A percentile compares a stretch with the other conserved stretches of the same genome.
phyloP scores from a whole-genome alignment of 2,888 invertebrate species.

The Spodoptera littoralis region DNA sequence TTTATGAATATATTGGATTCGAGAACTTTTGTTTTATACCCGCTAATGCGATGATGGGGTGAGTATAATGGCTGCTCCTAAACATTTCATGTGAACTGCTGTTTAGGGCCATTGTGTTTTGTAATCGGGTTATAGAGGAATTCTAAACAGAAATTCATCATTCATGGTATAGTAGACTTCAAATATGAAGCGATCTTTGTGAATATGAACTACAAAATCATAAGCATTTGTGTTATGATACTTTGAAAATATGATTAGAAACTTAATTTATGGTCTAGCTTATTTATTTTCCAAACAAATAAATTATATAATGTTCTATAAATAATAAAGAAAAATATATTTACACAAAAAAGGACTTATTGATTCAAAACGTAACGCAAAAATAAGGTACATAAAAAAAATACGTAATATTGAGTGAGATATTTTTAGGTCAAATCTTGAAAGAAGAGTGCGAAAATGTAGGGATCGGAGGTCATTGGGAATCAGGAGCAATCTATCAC shows the following conservation, averaged over 20 bases:
- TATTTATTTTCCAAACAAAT: too few species aligned
- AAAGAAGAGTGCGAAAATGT: slow-evolving; percentile 33
- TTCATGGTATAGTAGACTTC: too few species aligned
- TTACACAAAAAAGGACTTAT: too few species aligned
- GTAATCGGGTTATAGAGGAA: not conserved
- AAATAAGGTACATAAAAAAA: not conserved
- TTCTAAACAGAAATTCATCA: not conserved
- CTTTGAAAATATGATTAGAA: too few species aligned
- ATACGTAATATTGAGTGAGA: slow-evolving; percentile 2
- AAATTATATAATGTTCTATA: too few species aligned
- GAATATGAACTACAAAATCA: too few species aligned
- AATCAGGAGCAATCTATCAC: slow-evolving; percentile 49
- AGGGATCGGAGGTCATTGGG: slow-evolving; percentile 34
- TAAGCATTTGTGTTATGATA: too few species aligned
- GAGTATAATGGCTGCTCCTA: not conserved
- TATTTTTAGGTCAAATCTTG: slow-evolving; percentile 32
- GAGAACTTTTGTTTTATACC: slow-evolving; percentile 41
- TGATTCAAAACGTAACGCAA: not conserved
- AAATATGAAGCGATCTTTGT: too few species aligned
- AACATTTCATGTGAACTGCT: not conserved
- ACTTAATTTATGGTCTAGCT: too few species aligned
- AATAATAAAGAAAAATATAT: too few species aligned
- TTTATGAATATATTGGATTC: slow-evolving; percentile 52
- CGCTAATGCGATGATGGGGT: slow-evolving; percentile 11
- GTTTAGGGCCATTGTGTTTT: too few species aligned